phyloP scores from a whole-genome alignment of 2,797 vertebrate genomes.

The Rallus crepitans region DNA sequence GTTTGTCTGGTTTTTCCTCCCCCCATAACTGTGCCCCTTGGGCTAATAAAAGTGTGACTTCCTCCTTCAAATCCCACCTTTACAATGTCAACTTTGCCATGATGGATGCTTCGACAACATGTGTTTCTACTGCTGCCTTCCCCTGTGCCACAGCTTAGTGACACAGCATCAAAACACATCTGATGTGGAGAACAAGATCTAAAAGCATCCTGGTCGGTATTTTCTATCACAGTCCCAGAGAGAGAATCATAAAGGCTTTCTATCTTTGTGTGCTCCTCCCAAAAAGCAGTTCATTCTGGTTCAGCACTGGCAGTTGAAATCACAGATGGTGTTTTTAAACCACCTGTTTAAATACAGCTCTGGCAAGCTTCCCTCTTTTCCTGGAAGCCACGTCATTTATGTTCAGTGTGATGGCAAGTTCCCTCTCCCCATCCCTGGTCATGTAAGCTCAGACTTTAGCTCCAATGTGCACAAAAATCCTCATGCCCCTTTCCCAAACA shows the following conservation, averaged over 20 bases:
- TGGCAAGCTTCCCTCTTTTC: neutral
- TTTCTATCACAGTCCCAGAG: neutral
- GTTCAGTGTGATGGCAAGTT: neutral
- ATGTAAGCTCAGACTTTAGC: neutral
- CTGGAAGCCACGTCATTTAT: neutral
- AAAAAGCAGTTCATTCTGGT: neutral
- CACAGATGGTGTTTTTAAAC: slow-evolving; percentile 50
- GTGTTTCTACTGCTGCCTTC: neutral
- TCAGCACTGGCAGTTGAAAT: slow-evolving; percentile 25
- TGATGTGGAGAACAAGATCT: neutral
- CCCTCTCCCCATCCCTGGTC: neutral
- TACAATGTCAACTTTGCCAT: neutral
- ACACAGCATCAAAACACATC: neutral
- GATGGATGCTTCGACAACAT: neutral
- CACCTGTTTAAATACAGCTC: slow-evolving; percentile 15
- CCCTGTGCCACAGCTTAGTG: neutral
- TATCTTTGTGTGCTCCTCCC: neutral
- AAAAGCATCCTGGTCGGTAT: neutral
- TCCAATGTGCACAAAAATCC: neutral
- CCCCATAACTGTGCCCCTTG: neutral
- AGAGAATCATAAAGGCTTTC: neutral
- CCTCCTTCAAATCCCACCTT: neutral
- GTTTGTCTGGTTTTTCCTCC: neutral
- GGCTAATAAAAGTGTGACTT: neutral
- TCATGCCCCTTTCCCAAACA: neutral